Evolutionary conservation across 2,888 invertebrate genomes (phyloP), one percentile per base, ranked within the genome.

Genomic region (Standfussiana lucernea): DNA sequence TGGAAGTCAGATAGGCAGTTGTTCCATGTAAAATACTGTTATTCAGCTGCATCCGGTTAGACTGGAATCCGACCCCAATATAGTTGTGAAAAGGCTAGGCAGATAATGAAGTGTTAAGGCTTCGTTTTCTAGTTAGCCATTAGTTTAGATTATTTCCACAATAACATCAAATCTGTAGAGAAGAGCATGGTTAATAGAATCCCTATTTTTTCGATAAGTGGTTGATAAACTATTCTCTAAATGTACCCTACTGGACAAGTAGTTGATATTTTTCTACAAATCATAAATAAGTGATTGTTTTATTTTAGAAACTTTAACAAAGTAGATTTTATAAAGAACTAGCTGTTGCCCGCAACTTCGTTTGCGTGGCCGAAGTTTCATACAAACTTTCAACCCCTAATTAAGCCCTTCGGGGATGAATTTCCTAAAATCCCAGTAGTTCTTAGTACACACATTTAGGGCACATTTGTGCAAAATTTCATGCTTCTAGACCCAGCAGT

Each of bases 91-190:
- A 53, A 53, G 28, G 56, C 28, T 53, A 56, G 15, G 28, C 28
- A 56, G 15, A 28, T 56, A 28, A 59, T 32, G 7, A 59, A 15
- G 15, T 28, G 15, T 15, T 15, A 11, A 7, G 2, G 18, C 18
- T 59, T 59, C 18, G 2, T 59, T 62, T 53, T 53, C 10, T 24
- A n/a, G 18, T 1, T 40, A 79, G 21, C n/a, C 37, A 79, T 79
- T 59, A 45, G n/a, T 32, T n/a, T 5, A 35, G 3, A 8, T 35
- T 11, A 37, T 28, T 35, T 21, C 18, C 3, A 47, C 18, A 59
- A 40, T 32, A n/a, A 6, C 24, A 10, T 32, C 18, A 37, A 74
- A 45, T 5, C 18, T 28, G 37, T 24, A 18, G 7, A 18, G 24
- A 21, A 47, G 59, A 59, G 28, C 18, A 5, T 59, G 4, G 24